These are phyloP conservation scores for Osmerus eperlanus DNA, from an alignment of 2,113 vertebrate genomes.

Conservation along the genomic window DNA sequence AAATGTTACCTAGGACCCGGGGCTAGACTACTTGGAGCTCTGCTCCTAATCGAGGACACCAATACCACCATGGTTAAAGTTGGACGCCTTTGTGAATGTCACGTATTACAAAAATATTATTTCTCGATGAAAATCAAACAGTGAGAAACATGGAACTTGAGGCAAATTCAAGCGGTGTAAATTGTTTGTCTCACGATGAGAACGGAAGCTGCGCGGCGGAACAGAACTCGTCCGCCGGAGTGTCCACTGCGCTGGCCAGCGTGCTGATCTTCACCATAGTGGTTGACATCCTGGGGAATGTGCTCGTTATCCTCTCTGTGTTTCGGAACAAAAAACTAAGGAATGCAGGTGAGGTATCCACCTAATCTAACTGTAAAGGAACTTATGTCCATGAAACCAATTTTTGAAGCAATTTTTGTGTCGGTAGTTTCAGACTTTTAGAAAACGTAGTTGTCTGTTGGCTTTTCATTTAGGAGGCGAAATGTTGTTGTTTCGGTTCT, in stretches of 20 bases:
- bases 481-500: too few species aligned
- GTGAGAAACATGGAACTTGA: slow-evolving; percentile 64
- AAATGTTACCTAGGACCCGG: too few species aligned
- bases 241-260: slow-evolving; percentile 62
- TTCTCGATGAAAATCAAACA: slow-evolving; percentile 24
- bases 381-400: too few species aligned
- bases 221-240: neutral
- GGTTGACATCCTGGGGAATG: slow-evolving; percentile 76
- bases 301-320: slow-evolving; percentile 76
- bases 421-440: too few species aligned
- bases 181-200: slow-evolving; percentile 47
- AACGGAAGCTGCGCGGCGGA: slow-evolving; percentile 31
- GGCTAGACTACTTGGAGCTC: too few species aligned
- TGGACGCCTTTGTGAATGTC: neutral
- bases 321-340: slow-evolving; percentile 77
- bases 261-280: slow-evolving; percentile 78
- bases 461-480: too few species aligned
- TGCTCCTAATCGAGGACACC: neutral
- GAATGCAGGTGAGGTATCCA: slow-evolving; percentile 71
- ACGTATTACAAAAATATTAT: neutral
- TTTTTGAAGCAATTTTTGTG: too few species aligned
- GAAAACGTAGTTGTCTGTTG: too few species aligned
- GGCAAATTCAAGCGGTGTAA: slow-evolving; percentile 63
- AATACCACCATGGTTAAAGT: slow-evolving; percentile 4
- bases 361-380: too few species aligned